Evolutionary conservation across 2,888 invertebrate genomes (phyloP).

Genomic region (Geotrupes spiniger): DNA sequence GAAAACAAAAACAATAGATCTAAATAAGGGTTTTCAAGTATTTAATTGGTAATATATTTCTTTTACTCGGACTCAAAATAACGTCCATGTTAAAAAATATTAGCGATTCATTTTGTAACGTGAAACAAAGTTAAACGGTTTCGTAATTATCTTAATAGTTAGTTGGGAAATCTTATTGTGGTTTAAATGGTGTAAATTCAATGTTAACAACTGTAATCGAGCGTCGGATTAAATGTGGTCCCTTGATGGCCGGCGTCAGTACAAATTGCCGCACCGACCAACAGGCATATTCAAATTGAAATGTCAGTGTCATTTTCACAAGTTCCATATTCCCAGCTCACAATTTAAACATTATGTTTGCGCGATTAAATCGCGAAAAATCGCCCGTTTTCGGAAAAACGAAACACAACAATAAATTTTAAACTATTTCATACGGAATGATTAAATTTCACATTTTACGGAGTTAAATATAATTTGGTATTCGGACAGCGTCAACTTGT

Average conservation of each 20-base stretch:
- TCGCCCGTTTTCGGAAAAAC: not conserved
- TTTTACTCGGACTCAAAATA: no score
- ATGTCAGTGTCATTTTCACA: slow-evolving; percentile 49
- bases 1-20: no score
- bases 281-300: slow-evolving; percentile 43
- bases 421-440: slow-evolving; percentile 39
- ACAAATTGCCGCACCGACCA: slow-evolving; percentile 5
- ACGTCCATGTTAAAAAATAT: no score
- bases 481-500: slow-evolving; percentile 46
- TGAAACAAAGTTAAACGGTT: no score
- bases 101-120: no score
- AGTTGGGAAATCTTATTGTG: slow-evolving; percentile 22
- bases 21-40: no score
- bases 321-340: slow-evolving; percentile 24
- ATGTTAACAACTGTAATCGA: slow-evolving; percentile 18
- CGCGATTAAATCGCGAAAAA: slow-evolving; percentile 8
- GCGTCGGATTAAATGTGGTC: slow-evolving; percentile 18
- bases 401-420: slow-evolving; percentile 6
- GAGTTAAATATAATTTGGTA: slow-evolving; percentile 44
- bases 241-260: slow-evolving; percentile 19
- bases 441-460: slow-evolving; percentile 48
- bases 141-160: no score
- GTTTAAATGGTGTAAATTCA: slow-evolving; percentile 6
- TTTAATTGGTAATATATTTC: no score
- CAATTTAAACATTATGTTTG: slow-evolving; percentile 2